Base-by-base conservation (phyloP, 2,888 invertebrate genomes). In the Parapristionchus giblindavisi region DNA sequence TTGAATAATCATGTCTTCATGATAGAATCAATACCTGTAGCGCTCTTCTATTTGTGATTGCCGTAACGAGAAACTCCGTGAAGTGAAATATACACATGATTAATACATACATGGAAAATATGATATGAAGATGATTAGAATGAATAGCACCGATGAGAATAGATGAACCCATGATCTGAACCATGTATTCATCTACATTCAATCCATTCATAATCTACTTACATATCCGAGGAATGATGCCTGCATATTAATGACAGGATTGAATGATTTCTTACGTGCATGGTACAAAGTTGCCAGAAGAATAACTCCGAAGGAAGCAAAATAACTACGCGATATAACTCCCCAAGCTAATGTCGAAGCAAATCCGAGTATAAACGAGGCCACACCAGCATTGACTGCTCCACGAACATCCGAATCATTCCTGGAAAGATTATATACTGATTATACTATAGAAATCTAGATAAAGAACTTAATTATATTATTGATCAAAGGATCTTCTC, bases 371-470 rank as follows among this genome's bases (percentile, higher is more conserved):
- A 68, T 34, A 17, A 52, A 51, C 2, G 51, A 21, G n/a, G 52
- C 68, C 1, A 32, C 52, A 21, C 27, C 68, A 11, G 51, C 68
- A 21, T 68, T 51, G 3, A n/a, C 43, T 34, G 68, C 52, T 2
- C 68, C 68, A n/a, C 68, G 68, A 8, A 68, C 48, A 36, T 68
- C 68, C n/a, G 51, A 51, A 27, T 68, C 68, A 21, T 34, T 68
- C 29, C 68, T 68, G 17, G 4, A 61, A 61, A 21, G 52, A n/a
- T n/a, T n/a, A n/a, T n/a, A n/a, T n/a, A n/a, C n/a, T n/a, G n/a
- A 29, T 14, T 17, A 14, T 17, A 14, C 11, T 8, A 43, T 17
- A 43, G 43, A 8, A 17, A 43, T 14, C 3, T 29, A 61, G 21
- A 14, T 14, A 11, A 61, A n/a, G 27, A 61, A 8, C 43, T 36